Percentiles rank a stretch among this genome's conserved stretches.
These are phyloP conservation scores for Ardeotis arabs DNA, from an alignment of 2,113 vertebrate species.

Conservation along the genomic window DNA sequence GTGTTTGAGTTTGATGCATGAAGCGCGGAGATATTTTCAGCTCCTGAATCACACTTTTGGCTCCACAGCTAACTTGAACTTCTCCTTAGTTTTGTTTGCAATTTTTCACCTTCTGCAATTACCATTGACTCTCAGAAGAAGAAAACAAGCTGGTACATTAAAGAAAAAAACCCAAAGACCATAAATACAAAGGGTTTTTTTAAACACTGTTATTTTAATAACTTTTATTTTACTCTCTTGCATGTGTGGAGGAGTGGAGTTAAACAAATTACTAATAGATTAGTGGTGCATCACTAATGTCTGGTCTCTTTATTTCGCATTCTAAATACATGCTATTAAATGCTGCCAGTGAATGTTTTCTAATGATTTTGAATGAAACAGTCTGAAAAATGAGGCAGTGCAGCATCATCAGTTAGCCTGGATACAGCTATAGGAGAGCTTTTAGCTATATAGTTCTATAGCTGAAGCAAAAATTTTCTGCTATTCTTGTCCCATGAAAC, in stretches of 20 bases:
- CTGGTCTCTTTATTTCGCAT: background rate
- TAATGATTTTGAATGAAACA: constrained; percentile 17
- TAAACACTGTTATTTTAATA: constrained; percentile 1
- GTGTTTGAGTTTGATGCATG: constrained; percentile 71
- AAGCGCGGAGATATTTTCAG: constrained; percentile 71
- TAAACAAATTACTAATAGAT: constrained; percentile 15
- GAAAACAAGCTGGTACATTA: background rate
- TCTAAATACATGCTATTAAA: constrained; percentile 16
- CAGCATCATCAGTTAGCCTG: background rate
- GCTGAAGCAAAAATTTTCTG: background rate
- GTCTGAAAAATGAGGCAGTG: constrained; percentile 8
- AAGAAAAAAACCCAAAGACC: background rate
- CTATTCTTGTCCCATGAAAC: background rate
- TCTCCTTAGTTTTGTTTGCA: constrained; percentile 41
- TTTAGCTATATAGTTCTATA: background rate
- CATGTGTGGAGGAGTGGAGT: background rate
- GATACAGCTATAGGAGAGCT: background rate
- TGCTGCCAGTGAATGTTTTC: constrained; percentile 15
- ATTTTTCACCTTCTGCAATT: background rate
- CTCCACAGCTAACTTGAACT: constrained; percentile 38
- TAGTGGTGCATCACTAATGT: constrained; percentile 2
- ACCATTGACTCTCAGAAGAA: background rate
- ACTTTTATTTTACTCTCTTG: constrained; percentile 5
- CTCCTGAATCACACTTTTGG: constrained; percentile 70
- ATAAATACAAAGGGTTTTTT: background rate